phyloP scores from a whole-genome alignment of 2,113 vertebrate genomes.

The Anser brachyrhynchus region DNA sequence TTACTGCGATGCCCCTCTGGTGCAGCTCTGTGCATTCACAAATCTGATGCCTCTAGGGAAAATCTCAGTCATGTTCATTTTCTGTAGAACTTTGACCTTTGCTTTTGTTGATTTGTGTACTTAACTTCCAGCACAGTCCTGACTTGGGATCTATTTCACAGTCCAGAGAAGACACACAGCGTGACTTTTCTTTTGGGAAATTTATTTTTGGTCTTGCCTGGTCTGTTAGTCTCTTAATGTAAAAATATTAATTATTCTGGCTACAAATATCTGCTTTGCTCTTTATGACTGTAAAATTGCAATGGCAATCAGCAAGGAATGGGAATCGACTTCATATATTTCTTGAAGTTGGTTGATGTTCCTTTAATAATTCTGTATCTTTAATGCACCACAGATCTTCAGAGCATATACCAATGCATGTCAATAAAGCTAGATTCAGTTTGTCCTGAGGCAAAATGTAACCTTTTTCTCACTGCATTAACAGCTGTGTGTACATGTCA shows the following conservation, averaged over 20 bases:
- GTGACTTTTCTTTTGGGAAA: not conserved
- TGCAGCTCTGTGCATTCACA: not conserved
- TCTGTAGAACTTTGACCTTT: not conserved
- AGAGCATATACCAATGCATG: not conserved
- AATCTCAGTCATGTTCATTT: not conserved
- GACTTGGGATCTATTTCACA: not conserved
- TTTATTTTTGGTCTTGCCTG: not conserved
- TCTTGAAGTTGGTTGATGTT: not conserved
- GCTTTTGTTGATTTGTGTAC: not conserved
- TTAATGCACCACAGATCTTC: conserved; percentile 27
- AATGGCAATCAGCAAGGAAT: not conserved
- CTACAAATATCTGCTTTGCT: not conserved
- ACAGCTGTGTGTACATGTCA: not conserved
- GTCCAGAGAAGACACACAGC: not conserved
- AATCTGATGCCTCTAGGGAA: not conserved
- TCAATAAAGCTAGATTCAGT: conserved; percentile 44
- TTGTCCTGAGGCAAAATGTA: conserved; percentile 29
- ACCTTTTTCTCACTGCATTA: conserved; percentile 48
- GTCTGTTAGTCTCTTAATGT: not conserved
- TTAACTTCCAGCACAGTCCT: not conserved
- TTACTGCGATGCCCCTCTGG: not conserved
- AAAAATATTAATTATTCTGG: not conserved
- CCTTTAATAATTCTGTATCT: not conserved
- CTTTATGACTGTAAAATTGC: not conserved
- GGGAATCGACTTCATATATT: not conserved